Evolutionary conservation across 2,113 vertebrate species (phyloP), one percentile per base, ranked within the genome.

Genomic region (Lepus europaeus): DNA sequence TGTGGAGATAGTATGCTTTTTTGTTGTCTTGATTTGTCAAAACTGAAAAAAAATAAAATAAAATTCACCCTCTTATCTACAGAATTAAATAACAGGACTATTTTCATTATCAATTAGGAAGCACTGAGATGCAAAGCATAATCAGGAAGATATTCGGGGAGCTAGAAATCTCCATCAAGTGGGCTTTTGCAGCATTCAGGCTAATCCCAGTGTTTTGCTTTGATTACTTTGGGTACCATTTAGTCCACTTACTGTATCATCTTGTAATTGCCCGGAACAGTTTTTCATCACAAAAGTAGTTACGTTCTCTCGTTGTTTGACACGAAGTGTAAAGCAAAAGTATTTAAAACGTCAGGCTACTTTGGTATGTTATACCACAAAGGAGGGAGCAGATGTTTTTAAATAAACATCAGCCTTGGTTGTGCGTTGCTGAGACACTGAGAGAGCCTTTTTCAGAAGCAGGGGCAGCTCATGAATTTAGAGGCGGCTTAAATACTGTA

Each of bases 371-470:
- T 97, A 89, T 93, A 95, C 89, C 25, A 56, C 97, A 98, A 98
- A 98, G 96, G 97, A 93, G 81, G 90, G 97, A 98, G 84, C 98
- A 98, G 98, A 98, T 98, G 98, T 98, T 98, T 98, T 98, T 97
- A 98, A 98, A 97, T 98, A 98, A 98, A 98, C 98, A 98, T 89
- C 96, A 97, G 85, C 89, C 96, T 93, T 97, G 95, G 96, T 96
- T 98, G 97, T 97, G 96, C 94, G 53, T 98, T 98, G 98, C 96
- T 98, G 97, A 98, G 97, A 98, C 98, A 97, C 96, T 33, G 96
- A 98, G 95, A 97, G 74, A 98, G 97, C 88, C 96, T 96, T 98
- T 98, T 98, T 98, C 98, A 98, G 98, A 98, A 98, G 98, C 98
- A 98, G 96, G 97, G 96, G 97, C 96, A 98, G 97, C 98, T 97